Conservation (phyloP, 2,113 vertebrate genomes). For the Pseudonaja textilis region DNA sequence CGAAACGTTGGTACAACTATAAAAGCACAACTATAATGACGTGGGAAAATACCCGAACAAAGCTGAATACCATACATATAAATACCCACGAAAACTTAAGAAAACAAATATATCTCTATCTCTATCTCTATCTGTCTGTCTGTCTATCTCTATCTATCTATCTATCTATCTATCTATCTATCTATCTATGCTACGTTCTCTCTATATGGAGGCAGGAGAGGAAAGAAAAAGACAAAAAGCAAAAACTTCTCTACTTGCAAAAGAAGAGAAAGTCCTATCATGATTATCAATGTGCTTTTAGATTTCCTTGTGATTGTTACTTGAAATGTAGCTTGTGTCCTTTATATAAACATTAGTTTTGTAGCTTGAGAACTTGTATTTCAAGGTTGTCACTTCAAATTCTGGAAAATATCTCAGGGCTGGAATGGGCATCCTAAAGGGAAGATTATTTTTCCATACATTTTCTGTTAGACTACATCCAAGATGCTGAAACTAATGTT, state of each 20-base stretch:
- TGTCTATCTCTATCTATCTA: too few relatives aligned
- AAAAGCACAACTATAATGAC: too few relatives aligned
- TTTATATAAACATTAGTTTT: conserved; percentile 6
- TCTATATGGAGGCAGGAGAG: too few relatives aligned
- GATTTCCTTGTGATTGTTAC: not conserved
- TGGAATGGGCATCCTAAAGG: not conserved
- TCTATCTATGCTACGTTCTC: too few relatives aligned
- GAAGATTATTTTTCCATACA: not conserved
- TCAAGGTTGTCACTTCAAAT: conserved; percentile 23
- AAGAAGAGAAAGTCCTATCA: not conserved
- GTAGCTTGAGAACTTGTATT: not conserved
- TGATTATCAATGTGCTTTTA: not conserved
- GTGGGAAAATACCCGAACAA: too few relatives aligned
- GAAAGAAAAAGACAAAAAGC: not conserved
- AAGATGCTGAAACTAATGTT: not conserved
- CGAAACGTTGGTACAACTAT: too few relatives aligned
- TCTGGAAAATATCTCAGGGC: conserved; percentile 3
- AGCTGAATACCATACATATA: too few relatives aligned
- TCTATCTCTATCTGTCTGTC: too few relatives aligned
- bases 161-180: too few relatives aligned
- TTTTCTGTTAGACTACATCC: not conserved
- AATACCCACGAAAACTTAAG: too few relatives aligned
- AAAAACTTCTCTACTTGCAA: not conserved
- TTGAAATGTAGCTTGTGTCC: not conserved
- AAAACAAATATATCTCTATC: too few relatives aligned